Evolutionary conservation across 2,113 vertebrate species (phyloP).

Genomic region (Saccopteryx bilineata): DNA sequence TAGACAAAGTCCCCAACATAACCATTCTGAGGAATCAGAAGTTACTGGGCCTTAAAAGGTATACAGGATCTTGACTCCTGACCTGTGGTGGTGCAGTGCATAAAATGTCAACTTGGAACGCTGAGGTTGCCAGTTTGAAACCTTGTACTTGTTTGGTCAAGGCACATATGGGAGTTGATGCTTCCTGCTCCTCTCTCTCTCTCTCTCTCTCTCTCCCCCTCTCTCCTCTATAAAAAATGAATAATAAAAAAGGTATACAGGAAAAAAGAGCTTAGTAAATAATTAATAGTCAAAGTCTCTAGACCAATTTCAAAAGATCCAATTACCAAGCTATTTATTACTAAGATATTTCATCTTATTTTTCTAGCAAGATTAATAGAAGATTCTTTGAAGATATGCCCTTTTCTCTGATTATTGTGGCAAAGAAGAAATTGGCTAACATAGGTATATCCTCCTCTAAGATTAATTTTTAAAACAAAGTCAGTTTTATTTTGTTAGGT

Average conservation of each 20-base stretch:
- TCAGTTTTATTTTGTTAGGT: constrained; percentile 14
- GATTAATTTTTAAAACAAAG: not conserved
- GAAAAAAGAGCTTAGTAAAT: not conserved
- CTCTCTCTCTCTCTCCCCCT: no score
- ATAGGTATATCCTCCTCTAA: not conserved
- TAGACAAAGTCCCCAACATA: not conserved
- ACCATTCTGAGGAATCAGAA: not conserved
- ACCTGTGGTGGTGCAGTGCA: no score
- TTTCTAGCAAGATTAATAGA: constrained; percentile 6
- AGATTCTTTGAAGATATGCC: not conserved
- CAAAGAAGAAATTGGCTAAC: not conserved
- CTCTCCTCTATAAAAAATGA: no score
- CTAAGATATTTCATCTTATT: not conserved
- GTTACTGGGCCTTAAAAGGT: not conserved
- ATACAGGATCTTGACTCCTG: not conserved
- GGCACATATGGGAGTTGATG: no score
- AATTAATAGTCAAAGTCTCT: not conserved
- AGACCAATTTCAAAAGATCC: not conserved
- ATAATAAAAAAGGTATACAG: not conserved
- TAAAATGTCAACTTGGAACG: no score
- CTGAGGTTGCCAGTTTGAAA: no score
- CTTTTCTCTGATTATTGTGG: not conserved
- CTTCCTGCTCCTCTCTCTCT: no score
- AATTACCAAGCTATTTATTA: not conserved
- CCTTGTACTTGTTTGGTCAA: no score